Conservation (phyloP, 1,140 invertebrate species). For the Lordiphosa collinella region DNA sequence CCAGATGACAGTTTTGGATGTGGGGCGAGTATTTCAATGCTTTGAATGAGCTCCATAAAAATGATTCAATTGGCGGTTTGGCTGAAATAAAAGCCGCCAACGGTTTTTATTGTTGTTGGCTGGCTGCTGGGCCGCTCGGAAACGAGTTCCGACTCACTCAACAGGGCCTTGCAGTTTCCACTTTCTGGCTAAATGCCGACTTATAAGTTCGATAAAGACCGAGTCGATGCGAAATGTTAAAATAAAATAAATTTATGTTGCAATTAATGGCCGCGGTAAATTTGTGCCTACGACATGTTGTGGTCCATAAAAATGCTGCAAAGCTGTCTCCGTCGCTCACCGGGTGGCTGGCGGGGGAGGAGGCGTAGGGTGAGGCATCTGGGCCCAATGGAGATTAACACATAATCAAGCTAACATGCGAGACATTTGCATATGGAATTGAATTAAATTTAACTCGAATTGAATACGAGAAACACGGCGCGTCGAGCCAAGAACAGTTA, state of each 20-base stretch:
- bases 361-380: neutral
- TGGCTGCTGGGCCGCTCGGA: constrained; percentile 9
- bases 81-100: constrained; percentile 64
- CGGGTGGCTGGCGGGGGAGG: neutral
- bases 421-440: constrained; percentile 71
- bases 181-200: constrained; percentile 54
- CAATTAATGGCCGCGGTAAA: constrained; percentile 73
- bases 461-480: constrained; percentile 25
- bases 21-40: constrained; percentile 63
- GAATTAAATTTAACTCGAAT: constrained; percentile 67
- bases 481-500: constrained; percentile 43
- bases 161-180: constrained; percentile 39
- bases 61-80: constrained; percentile 73
- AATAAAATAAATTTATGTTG: constrained; percentile 78
- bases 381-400: constrained; percentile 61
- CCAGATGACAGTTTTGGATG: constrained; percentile 56
- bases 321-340: neutral
- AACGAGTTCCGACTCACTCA: constrained; percentile 46
- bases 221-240: constrained; percentile 69
- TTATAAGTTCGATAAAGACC: constrained; percentile 65
- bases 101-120: constrained; percentile 33
- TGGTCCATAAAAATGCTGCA: constrained; percentile 47
- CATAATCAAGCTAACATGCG: constrained; percentile 76
- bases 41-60: constrained; percentile 66
- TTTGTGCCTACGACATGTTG: constrained; percentile 63